A percentile compares a stretch with the other conserved stretches of the same genome.
Evolutionary conservation across 2,113 vertebrate genomes (phyloP).

Genomic region (Oreochromis aureus): DNA sequence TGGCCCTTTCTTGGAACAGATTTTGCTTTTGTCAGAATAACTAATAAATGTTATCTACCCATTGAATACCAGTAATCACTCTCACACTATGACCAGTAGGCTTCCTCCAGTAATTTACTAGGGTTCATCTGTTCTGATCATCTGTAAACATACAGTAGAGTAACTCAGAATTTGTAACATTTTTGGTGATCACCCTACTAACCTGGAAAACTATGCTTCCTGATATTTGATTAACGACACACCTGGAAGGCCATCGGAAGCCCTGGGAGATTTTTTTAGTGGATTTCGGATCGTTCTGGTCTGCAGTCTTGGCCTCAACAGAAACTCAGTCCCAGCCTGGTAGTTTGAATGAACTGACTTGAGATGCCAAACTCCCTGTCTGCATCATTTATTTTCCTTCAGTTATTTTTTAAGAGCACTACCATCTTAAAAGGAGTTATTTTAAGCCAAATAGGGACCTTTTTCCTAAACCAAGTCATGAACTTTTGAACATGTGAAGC

Average conservation of each 20-base stretch:
- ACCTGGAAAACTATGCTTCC: background rate
- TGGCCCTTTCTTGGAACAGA: background rate
- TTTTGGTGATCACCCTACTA: background rate
- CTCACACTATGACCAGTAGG: background rate
- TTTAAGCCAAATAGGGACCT: background rate
- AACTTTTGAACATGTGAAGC: background rate
- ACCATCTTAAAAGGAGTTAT: background rate
- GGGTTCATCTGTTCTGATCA: background rate
- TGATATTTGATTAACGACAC: background rate
- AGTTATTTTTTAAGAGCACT: background rate
- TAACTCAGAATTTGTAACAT: background rate
- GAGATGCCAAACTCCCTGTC: background rate
- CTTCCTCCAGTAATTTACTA: background rate
- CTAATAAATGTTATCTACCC: background rate
- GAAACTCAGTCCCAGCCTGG: background rate
- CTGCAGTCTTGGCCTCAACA: background rate
- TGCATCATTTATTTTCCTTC: background rate
- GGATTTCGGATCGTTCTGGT: background rate
- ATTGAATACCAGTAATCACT: background rate
- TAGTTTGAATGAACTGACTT: background rate
- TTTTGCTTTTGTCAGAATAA: conserved; percentile 14
- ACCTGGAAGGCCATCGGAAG: background rate
- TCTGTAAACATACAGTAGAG: background rate
- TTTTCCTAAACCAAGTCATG: background rate
- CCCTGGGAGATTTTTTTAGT: background rate